These are phyloP conservation scores for Oreochromis niloticus DNA, from an alignment of 2,113 vertebrate genomes.

Conservation along the genomic window DNA sequence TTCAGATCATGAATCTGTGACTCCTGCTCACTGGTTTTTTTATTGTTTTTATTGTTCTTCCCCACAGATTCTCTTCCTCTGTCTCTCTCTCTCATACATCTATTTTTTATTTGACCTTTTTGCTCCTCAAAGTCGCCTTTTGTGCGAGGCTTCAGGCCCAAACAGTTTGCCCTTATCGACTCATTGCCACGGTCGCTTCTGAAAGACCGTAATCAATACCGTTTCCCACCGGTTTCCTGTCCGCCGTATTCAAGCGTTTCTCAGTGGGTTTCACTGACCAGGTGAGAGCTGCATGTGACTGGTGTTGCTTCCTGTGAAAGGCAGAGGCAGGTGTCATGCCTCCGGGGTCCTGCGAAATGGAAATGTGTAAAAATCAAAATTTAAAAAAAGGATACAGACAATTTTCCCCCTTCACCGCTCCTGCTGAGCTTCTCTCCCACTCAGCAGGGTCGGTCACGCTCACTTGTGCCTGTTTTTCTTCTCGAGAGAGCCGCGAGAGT, in stretches of 20 bases:
- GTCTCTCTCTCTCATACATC: neutral
- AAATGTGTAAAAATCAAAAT: constrained; percentile 25
- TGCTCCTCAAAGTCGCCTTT: neutral
- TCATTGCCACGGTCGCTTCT: neutral
- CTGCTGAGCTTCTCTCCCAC: constrained; percentile 13
- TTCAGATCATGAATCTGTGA: neutral
- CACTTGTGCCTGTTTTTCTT: neutral
- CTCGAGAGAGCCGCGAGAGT: neutral
- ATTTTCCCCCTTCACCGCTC: neutral
- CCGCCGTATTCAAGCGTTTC: neutral
- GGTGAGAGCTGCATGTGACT: neutral
- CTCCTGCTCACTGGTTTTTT: neutral
- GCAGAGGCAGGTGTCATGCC: neutral
- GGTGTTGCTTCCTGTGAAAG: neutral
- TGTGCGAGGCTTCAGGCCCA: neutral
- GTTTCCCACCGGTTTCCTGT: neutral
- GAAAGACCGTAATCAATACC: neutral
- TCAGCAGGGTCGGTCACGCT: constrained; percentile 9
- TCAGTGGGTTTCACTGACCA: neutral
- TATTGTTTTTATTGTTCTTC: neutral
- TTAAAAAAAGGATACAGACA: neutral
- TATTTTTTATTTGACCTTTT: neutral
- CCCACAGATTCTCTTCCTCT: neutral
- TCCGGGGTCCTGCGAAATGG: constrained; percentile 7
- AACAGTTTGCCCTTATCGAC: neutral